Evolutionary conservation across 2,113 vertebrate genomes (phyloP), one percentile per base, ranked within the genome.

Genomic region (Stigmatopora argus): DNA sequence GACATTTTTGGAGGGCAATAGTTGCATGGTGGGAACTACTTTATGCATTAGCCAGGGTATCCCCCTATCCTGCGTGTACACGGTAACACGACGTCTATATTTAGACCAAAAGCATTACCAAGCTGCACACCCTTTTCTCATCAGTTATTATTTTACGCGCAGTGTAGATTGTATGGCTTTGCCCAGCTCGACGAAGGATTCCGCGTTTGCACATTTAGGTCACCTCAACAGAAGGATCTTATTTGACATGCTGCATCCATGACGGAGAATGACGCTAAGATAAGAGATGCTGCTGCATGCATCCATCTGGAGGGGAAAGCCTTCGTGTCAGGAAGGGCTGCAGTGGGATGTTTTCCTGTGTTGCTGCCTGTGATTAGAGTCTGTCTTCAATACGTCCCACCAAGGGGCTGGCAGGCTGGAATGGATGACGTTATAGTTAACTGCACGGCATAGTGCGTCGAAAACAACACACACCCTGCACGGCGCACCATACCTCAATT

Each of bases 381-480:
- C 82, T 21, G 81, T 86, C 78, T 85, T 83, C 80, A 77, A 63
- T 67, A 71, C 79, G 72, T 83, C 79, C 77, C 71, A 77, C 74
- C 63, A 51, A 74, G 60, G 71, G 74, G 58, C 75, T 72, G 76
- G 78, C 77, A 80, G 66, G 72, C 74, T 69, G 63, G 66, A 78
- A 75, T 79, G 70, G 73, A 84, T 89, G 87, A 89, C 87, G 87
- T 56, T 87, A 83, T 74, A 77, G 83, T 82, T 81, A 69, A 63
- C 66, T 78, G 70, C 77, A 59, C 47, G 44, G 45, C 59, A 61
- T 23, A 45, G 41, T 23, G 58, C n/a, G 59, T 5, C 14, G 46
- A 8, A 21, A 15, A 15, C 53, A 17, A 55, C 11, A 53, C 52
- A 5, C 5, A 10, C 49, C 49, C 19, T 41, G 38, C 57, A 61